Conservation (phyloP, 2,888 invertebrate genomes). For the Sinotaia quadrata region DNA sequence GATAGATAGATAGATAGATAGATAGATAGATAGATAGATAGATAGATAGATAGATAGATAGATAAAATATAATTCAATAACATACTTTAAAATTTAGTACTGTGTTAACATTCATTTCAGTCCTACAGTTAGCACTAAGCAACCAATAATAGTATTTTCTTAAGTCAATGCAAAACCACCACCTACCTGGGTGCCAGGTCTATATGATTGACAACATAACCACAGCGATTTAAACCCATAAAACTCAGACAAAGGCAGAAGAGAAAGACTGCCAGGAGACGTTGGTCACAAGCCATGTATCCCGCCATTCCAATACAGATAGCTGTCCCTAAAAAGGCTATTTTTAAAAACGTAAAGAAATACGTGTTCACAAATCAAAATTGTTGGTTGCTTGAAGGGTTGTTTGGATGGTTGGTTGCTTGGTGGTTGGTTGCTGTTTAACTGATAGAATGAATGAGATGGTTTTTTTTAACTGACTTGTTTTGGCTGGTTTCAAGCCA, state of each 20-base stretch:
- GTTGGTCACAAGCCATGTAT: conserved; percentile 53
- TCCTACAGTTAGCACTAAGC: too few species aligned
- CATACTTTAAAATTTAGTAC: too few species aligned
- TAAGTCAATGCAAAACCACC: too few species aligned
- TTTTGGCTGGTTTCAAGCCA: too few species aligned
- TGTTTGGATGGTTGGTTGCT: background rate
- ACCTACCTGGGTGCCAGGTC: conserved; percentile 64
- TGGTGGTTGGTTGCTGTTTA: background rate
- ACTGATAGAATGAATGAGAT: background rate
- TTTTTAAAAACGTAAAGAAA: too few species aligned
- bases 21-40: conserved; percentile 6
- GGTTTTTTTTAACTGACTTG: too few species aligned
- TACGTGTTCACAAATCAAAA: background rate
- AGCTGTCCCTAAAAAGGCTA: conserved; percentile 59
- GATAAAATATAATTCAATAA: background rate
- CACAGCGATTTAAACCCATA: conserved; percentile 52
- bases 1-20: conserved; percentile 11
- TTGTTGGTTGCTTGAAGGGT: background rate
- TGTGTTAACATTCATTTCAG: too few species aligned
- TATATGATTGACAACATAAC: conserved; percentile 64
- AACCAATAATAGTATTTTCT: too few species aligned
- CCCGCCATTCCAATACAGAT: conserved; percentile 51
- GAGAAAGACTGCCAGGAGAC: conserved; percentile 54
- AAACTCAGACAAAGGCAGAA: conserved; percentile 58
- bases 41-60: conserved; percentile 6